phyloP scores from a whole-genome alignment of 2,888 invertebrate genomes.

The Choreutis nemorana region DNA sequence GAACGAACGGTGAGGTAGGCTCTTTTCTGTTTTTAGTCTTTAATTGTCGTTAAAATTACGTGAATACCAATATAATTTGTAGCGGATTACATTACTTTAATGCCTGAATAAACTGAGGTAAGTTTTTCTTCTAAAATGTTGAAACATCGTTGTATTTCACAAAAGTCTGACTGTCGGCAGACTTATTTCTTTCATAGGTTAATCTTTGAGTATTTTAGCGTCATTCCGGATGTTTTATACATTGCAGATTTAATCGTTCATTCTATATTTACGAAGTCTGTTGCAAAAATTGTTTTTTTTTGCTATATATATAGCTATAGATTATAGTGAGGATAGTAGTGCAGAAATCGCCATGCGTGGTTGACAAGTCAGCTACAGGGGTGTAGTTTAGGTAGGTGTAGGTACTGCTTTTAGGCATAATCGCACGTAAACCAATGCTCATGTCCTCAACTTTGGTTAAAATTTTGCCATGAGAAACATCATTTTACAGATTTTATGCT shows the following conservation, averaged over 20 bases:
- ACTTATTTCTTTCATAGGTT: slow-evolving; percentile 45
- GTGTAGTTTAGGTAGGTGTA: too few relatives aligned
- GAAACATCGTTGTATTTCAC: too few relatives aligned
- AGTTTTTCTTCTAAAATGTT: too few relatives aligned
- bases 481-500: too few relatives aligned
- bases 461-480: too few relatives aligned
- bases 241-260: not conserved
- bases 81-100: slow-evolving; percentile 44
- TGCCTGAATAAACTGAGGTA: slow-evolving; percentile 60
- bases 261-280: not conserved
- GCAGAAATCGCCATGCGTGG: slow-evolving; percentile 47
- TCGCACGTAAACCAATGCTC: too few relatives aligned
- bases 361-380: too few relatives aligned
- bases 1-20: slow-evolving; percentile 65
- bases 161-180: slow-evolving; percentile 49
- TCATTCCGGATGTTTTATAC: not conserved
- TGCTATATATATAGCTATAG: not conserved
- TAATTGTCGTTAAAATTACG: slow-evolving; percentile 56
- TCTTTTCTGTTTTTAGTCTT: slow-evolving; percentile 63
- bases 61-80: slow-evolving; percentile 43
- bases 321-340: not conserved
- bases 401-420: too few relatives aligned
- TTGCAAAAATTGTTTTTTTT: not conserved
- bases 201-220: slow-evolving; percentile 18
- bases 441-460: too few relatives aligned